A percentile compares a stretch with the other conserved stretches of the same genome.
Conservation (phyloP, 2,797 vertebrate species). For the Melanotaenia boesemani region DNA sequence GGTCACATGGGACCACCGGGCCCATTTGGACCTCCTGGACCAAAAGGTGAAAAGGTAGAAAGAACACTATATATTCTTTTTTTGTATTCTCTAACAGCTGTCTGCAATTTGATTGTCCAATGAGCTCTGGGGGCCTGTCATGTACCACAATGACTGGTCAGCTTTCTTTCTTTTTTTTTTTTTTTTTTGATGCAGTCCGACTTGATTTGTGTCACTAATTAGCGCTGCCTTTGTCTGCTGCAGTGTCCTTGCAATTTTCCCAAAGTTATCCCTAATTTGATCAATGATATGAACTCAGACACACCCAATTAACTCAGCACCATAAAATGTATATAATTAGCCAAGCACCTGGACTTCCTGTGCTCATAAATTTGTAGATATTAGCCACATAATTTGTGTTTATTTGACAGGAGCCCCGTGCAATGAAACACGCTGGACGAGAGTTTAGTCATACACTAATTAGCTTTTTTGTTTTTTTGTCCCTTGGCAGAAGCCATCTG, state of each 20-base stretch:
- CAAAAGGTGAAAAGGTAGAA: constrained; percentile 95
- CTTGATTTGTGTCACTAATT: constrained; percentile 53
- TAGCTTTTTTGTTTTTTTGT: constrained; percentile 48
- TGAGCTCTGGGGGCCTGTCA: constrained; percentile 21
- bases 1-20: constrained; percentile 90
- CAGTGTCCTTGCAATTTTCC: constrained; percentile 43
- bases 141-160: constrained; percentile 29
- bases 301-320: constrained; percentile 55
- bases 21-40: constrained; percentile 88
- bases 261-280: constrained; percentile 54
- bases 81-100: constrained; percentile 22
- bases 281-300: constrained; percentile 51
- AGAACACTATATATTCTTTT: constrained; percentile 31
- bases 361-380: constrained; percentile 45
- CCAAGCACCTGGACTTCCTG: constrained; percentile 61
- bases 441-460: constrained; percentile 57
- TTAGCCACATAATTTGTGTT: constrained; percentile 63
- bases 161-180: not conserved
- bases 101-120: constrained; percentile 30
- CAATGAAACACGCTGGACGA: constrained; percentile 36
- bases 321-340: constrained; percentile 66
- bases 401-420: constrained; percentile 62
- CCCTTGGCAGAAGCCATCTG: constrained; percentile 67
- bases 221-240: constrained; percentile 32
- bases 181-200: constrained; percentile 11